Conservation (phyloP, 2,113 vertebrate genomes). For the Boulengeromyrus knoepffleri region DNA sequence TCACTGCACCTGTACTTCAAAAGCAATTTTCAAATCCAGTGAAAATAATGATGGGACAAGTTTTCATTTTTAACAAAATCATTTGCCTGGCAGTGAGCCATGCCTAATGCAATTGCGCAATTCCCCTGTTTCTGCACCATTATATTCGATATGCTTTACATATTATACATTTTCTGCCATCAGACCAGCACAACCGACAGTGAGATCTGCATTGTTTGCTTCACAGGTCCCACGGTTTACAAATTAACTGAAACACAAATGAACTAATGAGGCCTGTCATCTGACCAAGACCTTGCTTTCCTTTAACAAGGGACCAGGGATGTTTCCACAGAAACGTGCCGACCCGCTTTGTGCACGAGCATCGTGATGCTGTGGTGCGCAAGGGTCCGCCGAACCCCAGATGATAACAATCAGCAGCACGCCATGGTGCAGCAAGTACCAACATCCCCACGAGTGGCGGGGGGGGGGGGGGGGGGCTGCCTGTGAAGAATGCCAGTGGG, state of each 20-base stretch:
- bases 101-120: neutral
- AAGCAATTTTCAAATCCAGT: neutral
- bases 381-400: neutral
- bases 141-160: neutral
- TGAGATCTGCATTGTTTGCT: neutral
- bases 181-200: neutral
- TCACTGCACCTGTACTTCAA: neutral
- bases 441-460: neutral
- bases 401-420: neutral
- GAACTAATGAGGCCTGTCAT: neutral
- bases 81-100: neutral
- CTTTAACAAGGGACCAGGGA: neutral
- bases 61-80: constrained; percentile 4
- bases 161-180: neutral
- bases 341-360: neutral
- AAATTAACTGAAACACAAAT: neutral
- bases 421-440: neutral
- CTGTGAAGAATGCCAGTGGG: neutral
- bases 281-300: neutral
- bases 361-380: neutral
- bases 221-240: neutral
- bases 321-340: neutral
- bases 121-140: neutral
- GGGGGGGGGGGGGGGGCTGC: neutral
- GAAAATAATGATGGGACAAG: neutral